Base-by-base conservation (phyloP, 2,888 invertebrate species). In the Taenaris catops region DNA sequence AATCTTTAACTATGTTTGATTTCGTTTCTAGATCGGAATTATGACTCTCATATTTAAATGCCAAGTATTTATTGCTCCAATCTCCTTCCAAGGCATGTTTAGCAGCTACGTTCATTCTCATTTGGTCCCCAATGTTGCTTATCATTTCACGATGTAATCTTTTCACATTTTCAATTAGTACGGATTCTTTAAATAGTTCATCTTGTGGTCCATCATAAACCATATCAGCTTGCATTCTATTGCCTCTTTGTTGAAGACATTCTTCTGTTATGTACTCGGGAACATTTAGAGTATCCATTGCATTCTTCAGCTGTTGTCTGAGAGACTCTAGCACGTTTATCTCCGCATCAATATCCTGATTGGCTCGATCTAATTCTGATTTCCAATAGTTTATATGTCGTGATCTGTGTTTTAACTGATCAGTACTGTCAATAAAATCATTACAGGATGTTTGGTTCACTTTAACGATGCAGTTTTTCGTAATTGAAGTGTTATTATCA, bases 21-120 rank as follows among this genome's bases (percentile, higher is more conserved):
- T 88, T 87, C 8, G 94, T 94, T 45, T 91, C 90, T 28, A 96
- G 78, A 2, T 91, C 89, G n/a, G 90, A 87, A 59, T 92, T 93
- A 1, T 83, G 66, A 0, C 91, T 89, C 55, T 96, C 96, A 20
- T 94, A 91, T 54, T 93, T 91, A 52, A 93, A 92, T 1, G 95
- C 91, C 47, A 94, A 90, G 47, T 89, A 90, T 75, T 97, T 97
- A 62, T 97, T 94, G 51, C 96, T 95, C 96, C 96, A 96, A 63
- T 97, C 96, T 45, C 90, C 91, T 76, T 97, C 96, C 41, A 96
- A 65, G 10, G 93, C 89, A 44, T 91, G 89, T 58, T 96, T 96
- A 0, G 93, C 92, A 0, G 93, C 91, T 28, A 93, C 91, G 54
- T 95, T 92, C 61, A 93, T 91, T 9, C 89, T 64, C 51, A 93